Conservation (phyloP, 2,797 vertebrate species). For the Sciurus carolinensis region DNA sequence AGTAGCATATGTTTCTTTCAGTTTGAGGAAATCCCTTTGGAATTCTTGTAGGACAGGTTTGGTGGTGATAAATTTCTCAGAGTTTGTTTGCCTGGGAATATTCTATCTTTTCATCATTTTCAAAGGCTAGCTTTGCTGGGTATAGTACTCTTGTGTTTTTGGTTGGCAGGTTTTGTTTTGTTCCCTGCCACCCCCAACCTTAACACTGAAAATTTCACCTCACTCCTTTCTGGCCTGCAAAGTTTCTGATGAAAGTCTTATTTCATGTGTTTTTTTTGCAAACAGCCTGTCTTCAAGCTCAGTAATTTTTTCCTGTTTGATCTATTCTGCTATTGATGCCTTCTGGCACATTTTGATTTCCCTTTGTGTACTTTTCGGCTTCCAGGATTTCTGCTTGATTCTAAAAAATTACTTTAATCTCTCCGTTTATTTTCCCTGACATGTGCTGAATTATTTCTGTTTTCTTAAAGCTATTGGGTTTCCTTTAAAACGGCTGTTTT, state of each 20-base stretch:
- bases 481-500: not conserved
- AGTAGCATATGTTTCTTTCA: not conserved
- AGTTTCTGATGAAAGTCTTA: not conserved
- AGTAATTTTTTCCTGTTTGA: not conserved
- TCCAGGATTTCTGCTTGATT: not conserved
- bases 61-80: not conserved
- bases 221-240: not conserved
- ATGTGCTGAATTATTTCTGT: not conserved
- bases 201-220: not conserved
- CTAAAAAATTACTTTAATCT: not conserved
- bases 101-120: not conserved
- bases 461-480: not conserved
- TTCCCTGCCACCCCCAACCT: not conserved
- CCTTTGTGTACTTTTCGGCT: not conserved
- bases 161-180: not conserved
- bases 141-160: not conserved
- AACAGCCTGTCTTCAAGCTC: not conserved
- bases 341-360: not conserved
- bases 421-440: not conserved
- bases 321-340: not conserved
- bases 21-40: not conserved
- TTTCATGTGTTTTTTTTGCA: not conserved
- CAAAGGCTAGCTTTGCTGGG: not conserved
- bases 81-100: not conserved
- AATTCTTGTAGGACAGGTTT: not conserved